Conservation (phyloP, 2,797 vertebrate species). For the Sparus aurata region DNA sequence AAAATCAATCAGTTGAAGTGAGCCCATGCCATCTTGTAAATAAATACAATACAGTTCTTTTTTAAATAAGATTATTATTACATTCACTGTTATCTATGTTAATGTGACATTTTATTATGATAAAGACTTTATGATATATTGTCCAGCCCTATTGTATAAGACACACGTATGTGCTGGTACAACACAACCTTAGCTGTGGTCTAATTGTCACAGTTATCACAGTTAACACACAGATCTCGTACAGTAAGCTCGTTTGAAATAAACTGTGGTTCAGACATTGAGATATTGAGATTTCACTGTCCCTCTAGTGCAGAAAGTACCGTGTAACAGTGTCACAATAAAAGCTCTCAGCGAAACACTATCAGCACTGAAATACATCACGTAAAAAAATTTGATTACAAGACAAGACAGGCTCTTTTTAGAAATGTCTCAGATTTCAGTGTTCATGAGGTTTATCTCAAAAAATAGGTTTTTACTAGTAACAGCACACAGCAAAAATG, state of each 20-base stretch:
- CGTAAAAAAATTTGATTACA: constrained; percentile 9
- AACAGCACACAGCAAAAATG: constrained; percentile 9
- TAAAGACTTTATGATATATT: not conserved
- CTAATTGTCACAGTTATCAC: constrained; percentile 43
- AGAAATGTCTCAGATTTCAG: constrained; percentile 20
- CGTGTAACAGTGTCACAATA: constrained; percentile 47
- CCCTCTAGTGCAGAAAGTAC: constrained; percentile 42
- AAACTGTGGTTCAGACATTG: constrained; percentile 27
- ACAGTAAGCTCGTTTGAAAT: constrained; percentile 14
- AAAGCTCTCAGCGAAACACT: constrained; percentile 50
- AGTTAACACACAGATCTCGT: constrained; percentile 34
- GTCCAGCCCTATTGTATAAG: constrained; percentile 39
- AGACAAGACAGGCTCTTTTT: constrained; percentile 12
- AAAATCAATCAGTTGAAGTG: not conserved
- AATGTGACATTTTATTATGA: not conserved
- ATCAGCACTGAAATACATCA: constrained; percentile 27
- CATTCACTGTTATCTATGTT: not conserved
- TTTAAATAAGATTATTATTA: not conserved
- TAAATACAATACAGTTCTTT: not conserved
- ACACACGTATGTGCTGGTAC: constrained; percentile 49
- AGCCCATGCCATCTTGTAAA: not conserved
- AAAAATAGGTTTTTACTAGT: not conserved
- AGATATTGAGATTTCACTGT: constrained; percentile 3
- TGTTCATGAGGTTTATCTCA: constrained; percentile 14
- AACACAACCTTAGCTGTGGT: constrained; percentile 47